A percentile compares a stretch with the other conserved stretches of the same genome.
phyloP scores from a whole-genome alignment of 2,113 vertebrate species.

The Bujurquina vittata region DNA sequence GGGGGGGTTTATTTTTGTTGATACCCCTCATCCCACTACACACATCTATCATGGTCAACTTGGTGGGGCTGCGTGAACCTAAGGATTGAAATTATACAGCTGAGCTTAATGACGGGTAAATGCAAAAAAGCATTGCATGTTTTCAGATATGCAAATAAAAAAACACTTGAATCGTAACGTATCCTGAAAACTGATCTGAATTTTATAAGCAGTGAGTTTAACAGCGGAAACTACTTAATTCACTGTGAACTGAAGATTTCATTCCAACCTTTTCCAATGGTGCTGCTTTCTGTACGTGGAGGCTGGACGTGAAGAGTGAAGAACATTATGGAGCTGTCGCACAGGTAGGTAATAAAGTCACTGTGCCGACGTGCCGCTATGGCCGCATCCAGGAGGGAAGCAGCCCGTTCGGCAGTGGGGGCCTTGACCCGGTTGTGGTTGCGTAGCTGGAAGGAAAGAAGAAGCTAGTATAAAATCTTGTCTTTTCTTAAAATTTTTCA shows the following conservation, averaged over 20 bases:
- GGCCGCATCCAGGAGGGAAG: constrained; percentile 92
- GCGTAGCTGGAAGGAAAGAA: constrained; percentile 81
- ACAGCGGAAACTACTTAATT: neutral
- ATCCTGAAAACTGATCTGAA: neutral
- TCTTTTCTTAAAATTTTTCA: neutral
- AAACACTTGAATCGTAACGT: neutral
- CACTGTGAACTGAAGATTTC: constrained; percentile 8
- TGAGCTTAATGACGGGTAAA: neutral
- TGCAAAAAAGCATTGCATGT: neutral
- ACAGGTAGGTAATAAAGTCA: constrained; percentile 75
- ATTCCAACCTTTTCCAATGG: constrained; percentile 85
- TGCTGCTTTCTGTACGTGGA: constrained; percentile 91
- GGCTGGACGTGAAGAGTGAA: constrained; percentile 96
- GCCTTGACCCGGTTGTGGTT: constrained; percentile 94
- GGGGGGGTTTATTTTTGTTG: constrained; percentile 83
- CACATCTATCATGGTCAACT: constrained; percentile 95
- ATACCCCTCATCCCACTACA: constrained; percentile 91
- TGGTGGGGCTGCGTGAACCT: constrained; percentile 93
- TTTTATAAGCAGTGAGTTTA: neutral
- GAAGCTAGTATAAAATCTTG: neutral
- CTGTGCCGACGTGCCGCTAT: constrained; percentile 85
- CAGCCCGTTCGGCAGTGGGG: constrained; percentile 91
- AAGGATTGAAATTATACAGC: constrained; percentile 5
- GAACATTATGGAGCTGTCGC: constrained; percentile 94
- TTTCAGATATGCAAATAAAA: neutral